Base-by-base conservation (phyloP, 2,797 vertebrate species). In the Pseudocheirus occidentalis region DNA sequence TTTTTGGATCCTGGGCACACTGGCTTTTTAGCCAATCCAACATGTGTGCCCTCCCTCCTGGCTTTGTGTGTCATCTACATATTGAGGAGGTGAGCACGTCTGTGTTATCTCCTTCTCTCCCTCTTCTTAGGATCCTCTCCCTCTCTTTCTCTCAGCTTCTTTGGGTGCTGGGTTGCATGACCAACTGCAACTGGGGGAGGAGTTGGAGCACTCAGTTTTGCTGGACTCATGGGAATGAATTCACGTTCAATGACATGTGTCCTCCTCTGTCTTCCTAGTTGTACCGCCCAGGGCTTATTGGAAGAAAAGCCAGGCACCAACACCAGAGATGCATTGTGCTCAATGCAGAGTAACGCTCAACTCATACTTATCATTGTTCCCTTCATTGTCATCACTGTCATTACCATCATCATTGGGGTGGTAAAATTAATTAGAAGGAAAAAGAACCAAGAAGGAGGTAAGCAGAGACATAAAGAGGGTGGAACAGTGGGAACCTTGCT, bases 261-360 rank as follows among this genome's bases (percentile, higher is more conserved):
- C 14, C 34, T 56, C 0, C 40, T 73, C 14, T n/a, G 14, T 73
- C 62, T 73, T 73, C 34, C 62, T 73, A 73, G 62, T 73, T 73
- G 62, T n/a, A 73, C 34, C n/a, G 34, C 34, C 62, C 34, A 73
- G 62, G 14, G 62, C n/a, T 27, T 73, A 18, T n/a, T 5, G n/a
- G 62, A 73, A 73, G 34, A 73, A n/a, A 73, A 18, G 34, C 5
- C 62, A 18, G 62, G 62, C 34, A 73, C 62, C 5, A 5, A 0
- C 5, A 73, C 34, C 14, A n/a, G 1, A 1, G 34, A 73, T n/a
- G 34, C 34, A 18, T 16, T 16, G 14, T 73, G 66, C 16, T 40
- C 6, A 21, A 0, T 0, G 0, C 3, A 40, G 1, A 73, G n/a
- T 9, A 7, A 40, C 5, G 0, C 6, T 73, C 31, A 13, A 66